Base-by-base conservation (phyloP, 2,888 invertebrate species). In the Tryphoninae sp. region DNA sequence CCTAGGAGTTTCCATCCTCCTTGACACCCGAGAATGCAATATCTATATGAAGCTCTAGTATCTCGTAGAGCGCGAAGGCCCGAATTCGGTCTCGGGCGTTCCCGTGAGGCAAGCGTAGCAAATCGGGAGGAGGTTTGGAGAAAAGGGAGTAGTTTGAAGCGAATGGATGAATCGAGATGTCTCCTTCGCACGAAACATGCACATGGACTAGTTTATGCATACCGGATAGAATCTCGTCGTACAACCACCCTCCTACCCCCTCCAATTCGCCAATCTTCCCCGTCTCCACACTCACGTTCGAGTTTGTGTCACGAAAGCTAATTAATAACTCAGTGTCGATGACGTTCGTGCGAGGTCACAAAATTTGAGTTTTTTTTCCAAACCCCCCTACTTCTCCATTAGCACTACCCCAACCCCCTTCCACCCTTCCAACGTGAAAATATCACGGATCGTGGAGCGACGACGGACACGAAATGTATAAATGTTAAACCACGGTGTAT, bases 241-340 rank as follows among this genome's bases (percentile, higher is more conserved):
- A 58, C 23, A 64, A 40, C 59, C 40, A 19, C 53, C 62, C 33
- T 33, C 33, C 4, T 33, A 4, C 33, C 33, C 33, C 33, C 33
- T 33, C 33, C 33, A 26, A 3, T 26, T 26, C 26, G 2, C 26
- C 26, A 2, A 26, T 3, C 33, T 7, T 4, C 33, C 33, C 33
- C 33, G 33, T 33, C 33, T 33, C 4, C 33, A 6, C 33, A 33
- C 33, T 33, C 33, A 33, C 33, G 45, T 45, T 13, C 19, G 62
- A 79, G 77, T 81, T 82, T 78, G 81, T 84, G 84, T 81, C 68
- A 49, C 51, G 76, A 76, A 83, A 82, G 67, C 64, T 79, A 82
- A 79, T 80, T 75, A 80, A 77, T 75, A 83, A 83, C 74, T 79
- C 79, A 68, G 74, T 55, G 64, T 40, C 64, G 49, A 55, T 78